Evolutionary conservation across 2,797 vertebrate genomes (phyloP).

Genomic region (Eulemur albifrons): DNA sequence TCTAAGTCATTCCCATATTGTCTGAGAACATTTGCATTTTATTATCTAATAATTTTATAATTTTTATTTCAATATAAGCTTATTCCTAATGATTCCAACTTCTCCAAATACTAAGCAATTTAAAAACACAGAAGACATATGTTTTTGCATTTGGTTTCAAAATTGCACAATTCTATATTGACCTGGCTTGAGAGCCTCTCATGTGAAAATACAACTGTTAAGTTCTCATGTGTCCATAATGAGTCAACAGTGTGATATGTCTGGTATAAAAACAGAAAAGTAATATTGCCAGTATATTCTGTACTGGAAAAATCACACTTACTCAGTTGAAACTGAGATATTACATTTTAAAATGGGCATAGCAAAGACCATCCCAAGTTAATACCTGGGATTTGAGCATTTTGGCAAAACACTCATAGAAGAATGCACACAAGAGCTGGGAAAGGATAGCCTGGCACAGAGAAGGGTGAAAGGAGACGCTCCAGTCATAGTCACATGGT

Average conservation of each 20-base stretch:
- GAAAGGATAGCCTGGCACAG: background rate
- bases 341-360: background rate
- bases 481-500: accelerated
- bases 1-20: background rate
- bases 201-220: background rate
- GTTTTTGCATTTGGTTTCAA: background rate
- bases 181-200: background rate
- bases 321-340: background rate
- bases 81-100: background rate
- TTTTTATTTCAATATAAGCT: background rate
- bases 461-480: background rate
- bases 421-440: background rate
- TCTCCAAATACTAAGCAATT: background rate
- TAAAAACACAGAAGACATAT: background rate
- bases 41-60: background rate
- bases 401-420: background rate
- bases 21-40: background rate
- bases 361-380: background rate
- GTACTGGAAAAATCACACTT: background rate
- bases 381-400: background rate
- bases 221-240: background rate
- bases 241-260: background rate
- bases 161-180: background rate
- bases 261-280: background rate
- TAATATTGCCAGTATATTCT: background rate